These are phyloP conservation scores for Phlogophora meticulosa DNA, from an alignment of 2,888 invertebrate genomes.

Conservation along the genomic window DNA sequence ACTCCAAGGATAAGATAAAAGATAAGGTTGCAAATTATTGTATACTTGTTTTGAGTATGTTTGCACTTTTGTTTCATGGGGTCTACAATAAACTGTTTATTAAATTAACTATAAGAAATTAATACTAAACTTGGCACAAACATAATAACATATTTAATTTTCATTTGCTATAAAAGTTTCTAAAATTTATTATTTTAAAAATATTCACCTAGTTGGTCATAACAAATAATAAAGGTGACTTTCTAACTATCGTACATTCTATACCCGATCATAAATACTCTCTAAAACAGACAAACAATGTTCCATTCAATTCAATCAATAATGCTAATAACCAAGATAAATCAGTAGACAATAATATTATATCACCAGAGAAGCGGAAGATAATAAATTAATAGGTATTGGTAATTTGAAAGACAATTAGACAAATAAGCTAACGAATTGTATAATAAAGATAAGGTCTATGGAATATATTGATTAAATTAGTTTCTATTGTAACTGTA, in stretches of 20 bases:
- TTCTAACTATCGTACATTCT: constrained; percentile 12
- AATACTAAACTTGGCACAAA: not conserved
- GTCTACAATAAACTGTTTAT: too few species aligned
- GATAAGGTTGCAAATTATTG: not conserved
- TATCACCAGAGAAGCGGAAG: constrained; percentile 26
- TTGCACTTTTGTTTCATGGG: too few species aligned
- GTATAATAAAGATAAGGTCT: constrained; percentile 18
- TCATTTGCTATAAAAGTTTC: not conserved
- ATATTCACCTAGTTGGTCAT: not conserved
- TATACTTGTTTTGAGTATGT: too few species aligned
- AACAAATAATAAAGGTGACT: constrained; percentile 1
- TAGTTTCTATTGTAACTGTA: constrained; percentile 11
- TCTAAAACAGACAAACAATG: constrained; percentile 11
- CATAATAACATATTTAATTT: not conserved
- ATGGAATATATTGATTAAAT: constrained; percentile 20
- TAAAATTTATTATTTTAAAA: not conserved
- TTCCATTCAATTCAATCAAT: constrained; percentile 26
- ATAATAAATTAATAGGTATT: constrained; percentile 29
- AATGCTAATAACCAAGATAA: constrained; percentile 37
- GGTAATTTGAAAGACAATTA: constrained; percentile 42
- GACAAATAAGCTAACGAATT: constrained; percentile 35
- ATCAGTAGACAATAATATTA: constrained; percentile 33
- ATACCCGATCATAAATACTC: constrained; percentile 9
- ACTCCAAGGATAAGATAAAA: too few species aligned
- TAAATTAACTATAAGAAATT: too few species aligned